Evolutionary conservation across 2,888 invertebrate genomes (phyloP).

Genomic region (Sphecodes monilicornis): DNA sequence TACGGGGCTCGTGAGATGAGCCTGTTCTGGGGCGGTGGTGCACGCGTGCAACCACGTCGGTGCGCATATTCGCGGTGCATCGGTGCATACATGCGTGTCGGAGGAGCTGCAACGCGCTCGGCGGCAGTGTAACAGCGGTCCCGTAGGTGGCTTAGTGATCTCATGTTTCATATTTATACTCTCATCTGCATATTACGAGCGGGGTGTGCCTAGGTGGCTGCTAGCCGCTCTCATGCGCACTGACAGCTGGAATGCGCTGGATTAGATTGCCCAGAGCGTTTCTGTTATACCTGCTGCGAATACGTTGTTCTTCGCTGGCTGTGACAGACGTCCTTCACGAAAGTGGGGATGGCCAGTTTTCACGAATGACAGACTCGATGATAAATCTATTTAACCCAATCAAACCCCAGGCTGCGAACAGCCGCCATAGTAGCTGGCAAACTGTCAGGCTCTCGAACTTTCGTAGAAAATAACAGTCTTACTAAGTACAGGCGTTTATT

Average conservation of each 20-base stretch:
- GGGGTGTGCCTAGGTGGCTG: constrained; percentile 75
- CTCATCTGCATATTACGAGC: constrained; percentile 80
- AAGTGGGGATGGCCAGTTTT: constrained; percentile 7
- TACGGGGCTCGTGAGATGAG: constrained; percentile 36
- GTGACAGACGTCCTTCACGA: constrained; percentile 34
- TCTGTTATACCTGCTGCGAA: constrained; percentile 61
- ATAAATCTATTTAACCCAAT: constrained; percentile 36
- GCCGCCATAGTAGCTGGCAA: not conserved
- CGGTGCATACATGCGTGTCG: constrained; percentile 65
- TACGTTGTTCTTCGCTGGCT: constrained; percentile 42
- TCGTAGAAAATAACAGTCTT: not conserved
- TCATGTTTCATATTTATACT: constrained; percentile 80
- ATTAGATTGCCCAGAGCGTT: constrained; percentile 72
- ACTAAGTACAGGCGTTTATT: too few species aligned
- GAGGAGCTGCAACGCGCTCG: constrained; percentile 54
- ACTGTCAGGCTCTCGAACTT: not conserved
- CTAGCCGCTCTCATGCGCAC: constrained; percentile 61
- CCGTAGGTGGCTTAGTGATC: constrained; percentile 78
- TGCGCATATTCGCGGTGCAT: constrained; percentile 57
- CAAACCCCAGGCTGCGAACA: not conserved
- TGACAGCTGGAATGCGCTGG: constrained; percentile 73
- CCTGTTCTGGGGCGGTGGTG: constrained; percentile 26
- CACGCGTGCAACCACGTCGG: constrained; percentile 52
- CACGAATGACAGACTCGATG: constrained; percentile 26
- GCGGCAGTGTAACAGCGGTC: constrained; percentile 45